phyloP scores from a whole-genome alignment of 1,140 invertebrate species.

The Dendrolimus kikuchii region DNA sequence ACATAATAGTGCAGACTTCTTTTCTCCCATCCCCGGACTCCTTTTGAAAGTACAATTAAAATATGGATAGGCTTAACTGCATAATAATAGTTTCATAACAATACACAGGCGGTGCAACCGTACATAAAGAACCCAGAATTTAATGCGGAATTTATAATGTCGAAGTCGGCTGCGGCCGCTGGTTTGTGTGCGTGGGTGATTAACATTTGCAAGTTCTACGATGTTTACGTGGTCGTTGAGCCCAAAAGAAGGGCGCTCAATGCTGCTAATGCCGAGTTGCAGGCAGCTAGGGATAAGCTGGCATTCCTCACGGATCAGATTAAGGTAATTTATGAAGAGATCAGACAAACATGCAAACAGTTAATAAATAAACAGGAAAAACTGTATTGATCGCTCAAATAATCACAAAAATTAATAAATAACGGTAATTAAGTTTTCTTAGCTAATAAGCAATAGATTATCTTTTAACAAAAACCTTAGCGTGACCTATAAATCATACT shows the following conservation, averaged over 20 bases:
- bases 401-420: too few relatives aligned
- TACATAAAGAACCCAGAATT: constrained; percentile 83
- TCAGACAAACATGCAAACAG: not conserved
- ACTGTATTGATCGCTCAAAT: too few relatives aligned
- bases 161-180: constrained; percentile 92
- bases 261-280: constrained; percentile 88
- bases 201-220: constrained; percentile 93
- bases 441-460: too few relatives aligned
- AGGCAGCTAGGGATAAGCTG: constrained; percentile 85
- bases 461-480: too few relatives aligned
- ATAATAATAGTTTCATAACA: not conserved
- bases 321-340: constrained; percentile 25
- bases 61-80: too few relatives aligned
- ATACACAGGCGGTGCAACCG: constrained; percentile 47
- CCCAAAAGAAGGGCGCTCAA: constrained; percentile 89
- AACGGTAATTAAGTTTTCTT: too few relatives aligned
- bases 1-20: too few relatives aligned
- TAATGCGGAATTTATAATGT: constrained; percentile 86
- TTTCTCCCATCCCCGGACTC: too few relatives aligned
- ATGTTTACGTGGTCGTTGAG: constrained; percentile 93
- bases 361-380: not conserved
- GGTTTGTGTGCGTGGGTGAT: constrained; percentile 95
- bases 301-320: constrained; percentile 73
- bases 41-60: too few relatives aligned
- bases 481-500: too few relatives aligned